These are phyloP conservation scores for Rhinophrynus dorsalis DNA, from an alignment of 2,797 vertebrate genomes.

Conservation along the genomic window DNA sequence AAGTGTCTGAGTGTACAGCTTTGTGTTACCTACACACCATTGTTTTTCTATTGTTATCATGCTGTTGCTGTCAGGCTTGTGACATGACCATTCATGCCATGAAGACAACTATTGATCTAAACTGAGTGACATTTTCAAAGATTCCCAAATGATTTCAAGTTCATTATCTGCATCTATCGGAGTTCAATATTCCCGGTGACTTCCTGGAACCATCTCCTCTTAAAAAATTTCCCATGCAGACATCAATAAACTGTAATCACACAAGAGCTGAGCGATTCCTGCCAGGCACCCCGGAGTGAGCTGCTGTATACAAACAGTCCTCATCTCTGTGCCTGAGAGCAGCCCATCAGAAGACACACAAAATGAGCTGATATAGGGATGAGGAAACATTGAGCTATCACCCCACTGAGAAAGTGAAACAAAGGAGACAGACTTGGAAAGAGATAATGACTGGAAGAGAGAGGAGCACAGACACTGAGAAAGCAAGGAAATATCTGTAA, in stretches of 20 bases:
- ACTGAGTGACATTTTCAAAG: constrained; percentile 28
- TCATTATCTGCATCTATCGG: constrained; percentile 42
- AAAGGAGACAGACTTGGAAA: too few species aligned
- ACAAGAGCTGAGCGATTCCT: background rate
- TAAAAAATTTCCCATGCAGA: constrained; percentile 28
- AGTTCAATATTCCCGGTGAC: constrained; percentile 22
- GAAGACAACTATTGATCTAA: background rate
- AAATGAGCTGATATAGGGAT: background rate
- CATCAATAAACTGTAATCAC: constrained; percentile 38
- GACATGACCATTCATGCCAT: too few species aligned
- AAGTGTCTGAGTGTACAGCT: too few species aligned
- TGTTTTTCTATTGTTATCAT: too few species aligned
- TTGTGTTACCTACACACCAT: too few species aligned
- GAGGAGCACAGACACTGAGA: too few species aligned
- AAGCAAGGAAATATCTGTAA: too few species aligned
- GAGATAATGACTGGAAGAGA: too few species aligned
- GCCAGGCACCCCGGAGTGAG: constrained; percentile 7
- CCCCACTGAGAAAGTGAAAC: background rate
- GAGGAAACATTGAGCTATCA: background rate
- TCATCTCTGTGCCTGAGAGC: background rate
- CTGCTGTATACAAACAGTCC: background rate
- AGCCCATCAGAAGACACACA: background rate
- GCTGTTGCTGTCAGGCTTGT: too few species aligned
- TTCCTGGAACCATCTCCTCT: constrained; percentile 18
- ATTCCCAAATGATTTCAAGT: constrained; percentile 25